Evolutionary conservation across 2,888 invertebrate species (phyloP).

Genomic region (Archaeoteleia sp.): DNA sequence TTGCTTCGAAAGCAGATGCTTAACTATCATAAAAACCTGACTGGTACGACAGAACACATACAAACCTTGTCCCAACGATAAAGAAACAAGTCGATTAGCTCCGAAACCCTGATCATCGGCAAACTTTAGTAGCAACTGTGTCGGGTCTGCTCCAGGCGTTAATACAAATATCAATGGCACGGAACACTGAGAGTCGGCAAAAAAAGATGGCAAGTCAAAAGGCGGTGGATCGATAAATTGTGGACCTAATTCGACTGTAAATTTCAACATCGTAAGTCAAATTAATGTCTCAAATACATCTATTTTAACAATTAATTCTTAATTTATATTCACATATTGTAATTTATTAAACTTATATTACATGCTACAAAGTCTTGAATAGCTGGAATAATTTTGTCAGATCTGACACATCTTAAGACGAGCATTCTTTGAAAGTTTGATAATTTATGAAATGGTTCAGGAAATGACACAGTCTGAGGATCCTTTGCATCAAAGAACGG

Average conservation of each 20-base stretch:
- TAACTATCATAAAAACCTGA: no score
- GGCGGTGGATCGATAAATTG: conserved; percentile 92
- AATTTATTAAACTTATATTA: no score
- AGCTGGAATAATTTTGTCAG: conserved; percentile 90
- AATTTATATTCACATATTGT: no score
- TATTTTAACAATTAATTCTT: not conserved
- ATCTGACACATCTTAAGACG: conserved; percentile 87
- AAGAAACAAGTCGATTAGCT: conserved; percentile 83
- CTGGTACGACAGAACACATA: no score
- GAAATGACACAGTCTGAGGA: conserved; percentile 83
- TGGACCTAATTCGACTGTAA: conserved; percentile 82
- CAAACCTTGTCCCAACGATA: conserved; percentile 89
- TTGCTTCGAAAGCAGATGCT: no score
- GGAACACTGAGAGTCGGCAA: conserved; percentile 88
- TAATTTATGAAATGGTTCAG: conserved; percentile 83
- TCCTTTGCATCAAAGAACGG: conserved; percentile 83
- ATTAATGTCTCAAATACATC: conserved; percentile 12
- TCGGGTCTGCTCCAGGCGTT: conserved; percentile 96
- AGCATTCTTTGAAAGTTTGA: conserved; percentile 84
- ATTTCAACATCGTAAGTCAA: not conserved
- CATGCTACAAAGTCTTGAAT: conserved; percentile 83
- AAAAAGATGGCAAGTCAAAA: conserved; percentile 90
- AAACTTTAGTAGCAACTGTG: conserved; percentile 90
- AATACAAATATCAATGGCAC: conserved; percentile 94
- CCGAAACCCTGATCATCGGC: conserved; percentile 94